Evolutionary conservation across 2,113 vertebrate species (phyloP).

Genomic region (Rattus norvegicus): GRCr8 NC_086028.1:35212501-35213000

Average conservation of each 20-base stretch:
- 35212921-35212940: conserved; percentile 86
- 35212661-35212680: background rate
- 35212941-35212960: conserved; percentile 98
- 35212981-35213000: conserved; percentile 93
- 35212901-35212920: background rate
- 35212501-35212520: too few species aligned
- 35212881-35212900: background rate
- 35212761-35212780: too few species aligned
- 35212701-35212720: background rate
- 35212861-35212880: background rate
- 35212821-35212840: background rate
- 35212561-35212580: background rate
- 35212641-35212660: background rate
- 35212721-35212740: background rate
- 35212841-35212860: background rate
- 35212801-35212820: background rate
- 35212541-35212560: too few species aligned
- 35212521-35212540: too few species aligned
- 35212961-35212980: conserved; percentile 98
- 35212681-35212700: background rate
- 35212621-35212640: background rate
- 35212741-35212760: background rate
- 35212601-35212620: background rate
- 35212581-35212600: background rate
- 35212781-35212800: background rate